Base-by-base conservation (phyloP, 2,888 invertebrate species). In the Temnothorax rugatulus region DNA sequence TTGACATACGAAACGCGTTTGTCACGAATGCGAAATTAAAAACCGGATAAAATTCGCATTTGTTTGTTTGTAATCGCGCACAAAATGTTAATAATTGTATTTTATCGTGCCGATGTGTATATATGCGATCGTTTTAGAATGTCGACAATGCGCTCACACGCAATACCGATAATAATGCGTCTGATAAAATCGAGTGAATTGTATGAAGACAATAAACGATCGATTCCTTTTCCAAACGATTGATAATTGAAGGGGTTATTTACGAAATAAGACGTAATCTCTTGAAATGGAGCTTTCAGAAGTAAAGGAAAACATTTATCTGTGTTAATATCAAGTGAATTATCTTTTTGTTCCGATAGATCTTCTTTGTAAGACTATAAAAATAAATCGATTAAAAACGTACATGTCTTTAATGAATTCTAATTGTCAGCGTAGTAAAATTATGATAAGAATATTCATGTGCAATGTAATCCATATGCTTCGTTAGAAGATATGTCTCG, bases 151-250 rank as follows among this genome's bases (percentile, higher is more conserved):
- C 59, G 57, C 44, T 79, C 79, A 44, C 69, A 66, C 34, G 41
- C 59, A 47, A 69, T 13, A 59, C n/a, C 13, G 41, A 79, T 69
- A 69, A 34, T 54, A 69, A 38, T 38, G 41, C 57, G 57, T 77
- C 21, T 57, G 47, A 59, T 54, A 81, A 81, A 81, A 81, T 71
- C 25, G 44, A 69, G 34, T 71, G 79, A 69, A 69, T 81, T 71
- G 47, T 47, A 61, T 57, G 63, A 82, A 83, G 73, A 54, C 81
- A 87, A 41, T 83, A 73, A 82, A 47, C 82, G 63, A 68, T 81
- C 71, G 71, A 71, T 50, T 38, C 8, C 21, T 38, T 38, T 81
- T 61, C 41, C 15, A 54, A 54, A 8, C 38, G 18, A 79, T 69
- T 57, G 25, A 47, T 38, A 38, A 47, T 38, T 50, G 59, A 38